These are phyloP conservation scores for Oscheius sp. DNA, from an alignment of 2,888 invertebrate genomes.

Conservation along the genomic window DNA sequence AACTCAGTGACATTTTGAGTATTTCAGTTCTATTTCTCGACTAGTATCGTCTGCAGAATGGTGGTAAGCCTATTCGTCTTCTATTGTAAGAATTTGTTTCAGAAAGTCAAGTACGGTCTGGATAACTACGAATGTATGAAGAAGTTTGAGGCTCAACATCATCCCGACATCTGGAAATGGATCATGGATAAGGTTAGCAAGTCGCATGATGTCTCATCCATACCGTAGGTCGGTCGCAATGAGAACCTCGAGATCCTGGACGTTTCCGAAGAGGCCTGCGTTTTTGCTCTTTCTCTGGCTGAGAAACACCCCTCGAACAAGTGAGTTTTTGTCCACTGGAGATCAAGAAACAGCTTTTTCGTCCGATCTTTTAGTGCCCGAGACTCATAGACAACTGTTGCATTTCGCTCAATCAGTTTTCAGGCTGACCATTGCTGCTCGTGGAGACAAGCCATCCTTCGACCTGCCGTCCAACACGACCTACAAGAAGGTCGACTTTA, in stretches of 20 bases:
- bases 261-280: constrained; percentile 61
- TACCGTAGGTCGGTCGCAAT: constrained; percentile 52
- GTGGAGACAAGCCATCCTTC: constrained; percentile 53
- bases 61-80: constrained; percentile 5
- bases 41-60: constrained; percentile 3
- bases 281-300: constrained; percentile 58
- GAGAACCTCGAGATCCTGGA: constrained; percentile 57
- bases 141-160: constrained; percentile 60
- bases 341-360: constrained; percentile 19
- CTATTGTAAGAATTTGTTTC: not conserved
- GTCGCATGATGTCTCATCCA: not conserved
- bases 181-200: constrained; percentile 56
- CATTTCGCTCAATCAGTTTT: not conserved
- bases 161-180: constrained; percentile 62
- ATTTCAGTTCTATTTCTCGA: not conserved
- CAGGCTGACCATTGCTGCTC: constrained; percentile 48
- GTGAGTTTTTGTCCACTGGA: constrained; percentile 33
- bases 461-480: constrained; percentile 54
- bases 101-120: constrained; percentile 59
- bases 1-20: not conserved
- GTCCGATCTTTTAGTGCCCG: not conserved
- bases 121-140: constrained; percentile 60
- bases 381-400: constrained; percentile 2
- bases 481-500: constrained; percentile 53
- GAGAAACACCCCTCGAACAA: constrained; percentile 59